These are phyloP conservation scores for Atta colombica DNA, from an alignment of 1,140 invertebrate species.

Conservation along the genomic window DNA sequence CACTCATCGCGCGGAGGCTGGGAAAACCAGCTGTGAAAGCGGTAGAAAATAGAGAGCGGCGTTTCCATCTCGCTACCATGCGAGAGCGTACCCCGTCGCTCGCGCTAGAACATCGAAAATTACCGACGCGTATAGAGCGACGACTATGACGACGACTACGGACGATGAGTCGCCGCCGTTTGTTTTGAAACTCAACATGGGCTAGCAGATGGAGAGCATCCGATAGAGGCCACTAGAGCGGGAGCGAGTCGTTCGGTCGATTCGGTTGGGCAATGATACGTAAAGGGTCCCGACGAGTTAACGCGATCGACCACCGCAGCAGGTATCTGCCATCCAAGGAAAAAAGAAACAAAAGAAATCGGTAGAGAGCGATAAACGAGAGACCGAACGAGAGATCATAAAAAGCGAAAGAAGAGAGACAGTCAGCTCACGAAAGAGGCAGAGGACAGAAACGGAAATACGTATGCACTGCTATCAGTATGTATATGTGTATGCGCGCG, in stretches of 20 bases:
- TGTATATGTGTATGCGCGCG: neutral
- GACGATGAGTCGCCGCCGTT: slow-evolving; percentile 6
- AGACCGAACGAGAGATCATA: slow-evolving; percentile 38
- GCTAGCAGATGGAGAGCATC: slow-evolving; percentile 42
- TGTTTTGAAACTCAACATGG: slow-evolving; percentile 61
- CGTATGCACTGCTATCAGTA: neutral
- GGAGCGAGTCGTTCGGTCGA: slow-evolving; percentile 28
- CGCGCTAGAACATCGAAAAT: slow-evolving; percentile 48
- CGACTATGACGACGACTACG: slow-evolving; percentile 6
- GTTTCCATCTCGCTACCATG: neutral
- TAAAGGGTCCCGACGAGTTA: slow-evolving; percentile 46
- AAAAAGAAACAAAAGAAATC: slow-evolving; percentile 45
- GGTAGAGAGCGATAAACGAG: slow-evolving; percentile 37
- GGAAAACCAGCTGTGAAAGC: slow-evolving; percentile 57
- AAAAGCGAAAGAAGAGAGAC: slow-evolving; percentile 3
- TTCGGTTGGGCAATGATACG: slow-evolving; percentile 54
- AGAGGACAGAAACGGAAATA: neutral
- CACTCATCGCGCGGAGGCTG: slow-evolving; percentile 38
- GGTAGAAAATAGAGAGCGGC: slow-evolving; percentile 41
- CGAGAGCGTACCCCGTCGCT: slow-evolving; percentile 9
- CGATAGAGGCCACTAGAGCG: slow-evolving; percentile 45
- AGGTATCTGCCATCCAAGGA: neutral
- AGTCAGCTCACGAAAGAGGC: neutral
- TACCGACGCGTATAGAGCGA: slow-evolving; percentile 13
- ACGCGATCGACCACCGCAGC: neutral